Base-by-base conservation (phyloP, 2,888 invertebrate genomes). In the Oligia fasciuncula region DNA sequence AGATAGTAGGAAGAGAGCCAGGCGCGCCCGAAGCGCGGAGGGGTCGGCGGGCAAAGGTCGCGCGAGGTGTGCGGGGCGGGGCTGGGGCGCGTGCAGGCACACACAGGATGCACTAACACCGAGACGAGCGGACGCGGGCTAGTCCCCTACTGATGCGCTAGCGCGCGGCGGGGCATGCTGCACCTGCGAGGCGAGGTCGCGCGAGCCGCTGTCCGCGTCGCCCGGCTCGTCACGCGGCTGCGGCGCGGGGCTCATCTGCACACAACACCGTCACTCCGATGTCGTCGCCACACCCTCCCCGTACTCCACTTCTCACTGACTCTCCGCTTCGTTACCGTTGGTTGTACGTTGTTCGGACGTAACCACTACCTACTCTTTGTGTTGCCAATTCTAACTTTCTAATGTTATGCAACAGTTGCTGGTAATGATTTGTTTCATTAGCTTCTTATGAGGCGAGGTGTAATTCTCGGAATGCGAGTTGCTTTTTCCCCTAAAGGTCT, bases 1-100 rank as follows among this genome's bases (percentile, higher is more conserved):
- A 98, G 98, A 97, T 98, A 98, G 98, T 98, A 98, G 97, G 97
- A 97, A 97, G 97, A 97, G 97, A 97, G 96, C 95, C 94, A 95
- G 97, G 94, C 95, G 96, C 96, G 95, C 95, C 94, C 94, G 92
- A 92, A 93, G 93, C 93, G 93, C 93, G 94, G 92, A 94, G 92
- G 93, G 93, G 90, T 91, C 91, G 92, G 94, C 94, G 94, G 93
- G 92, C 93, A 92, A 88, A 92, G 91, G 91, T 91, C 89, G 90
- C 93, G 94, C 94, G 91, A 92, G 93, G 91, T 90, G 91, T 93
- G 93, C 94, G 94, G 93, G 92, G 92, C 91, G 91, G 91, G 92
- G 90, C 90, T 90, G 89, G 91, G 90, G 92, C 92, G 92, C 91
- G 94, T 93, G 94, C 93, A 93, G 92, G 92, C 93, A 94, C 93